phyloP scores from a whole-genome alignment of 35 echinoderm and acorn worm genomes.

The Ophioderma brevispina region DNA sequence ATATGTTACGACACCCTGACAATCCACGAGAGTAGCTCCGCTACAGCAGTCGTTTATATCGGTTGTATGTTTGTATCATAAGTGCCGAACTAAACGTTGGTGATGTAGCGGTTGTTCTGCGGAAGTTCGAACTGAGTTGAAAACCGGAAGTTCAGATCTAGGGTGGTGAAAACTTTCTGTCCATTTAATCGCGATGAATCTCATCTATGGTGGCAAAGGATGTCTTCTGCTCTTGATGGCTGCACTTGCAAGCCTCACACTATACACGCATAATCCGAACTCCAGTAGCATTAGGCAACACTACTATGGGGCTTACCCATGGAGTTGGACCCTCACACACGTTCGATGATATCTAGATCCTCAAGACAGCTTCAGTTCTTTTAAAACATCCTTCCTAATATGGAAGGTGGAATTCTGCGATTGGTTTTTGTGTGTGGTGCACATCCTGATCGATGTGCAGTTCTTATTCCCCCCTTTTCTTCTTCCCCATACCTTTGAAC shows the following conservation, averaged over 20 bases:
- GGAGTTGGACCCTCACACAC: constrained; percentile 54
- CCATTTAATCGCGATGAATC: constrained; percentile 49
- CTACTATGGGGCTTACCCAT: constrained; percentile 81
- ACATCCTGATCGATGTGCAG: constrained; percentile 54
- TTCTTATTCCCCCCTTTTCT: constrained; percentile 16
- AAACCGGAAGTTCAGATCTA: constrained; percentile 65
- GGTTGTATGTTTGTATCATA: no score
- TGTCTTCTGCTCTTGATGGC: constrained; percentile 49
- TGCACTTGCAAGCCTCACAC: constrained; percentile 54
- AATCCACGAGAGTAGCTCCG: constrained; percentile 56
- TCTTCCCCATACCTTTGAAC: constrained; percentile 44
- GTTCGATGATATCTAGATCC: constrained; percentile 53
- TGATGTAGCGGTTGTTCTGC: constrained; percentile 33
- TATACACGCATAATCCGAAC: constrained; percentile 40
- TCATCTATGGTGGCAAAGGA: constrained; percentile 64
- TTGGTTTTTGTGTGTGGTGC: constrained; percentile 51
- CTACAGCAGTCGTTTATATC: no score
- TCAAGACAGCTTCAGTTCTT: constrained; percentile 42
- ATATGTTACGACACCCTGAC: constrained; percentile 47
- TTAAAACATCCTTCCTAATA: constrained; percentile 51
- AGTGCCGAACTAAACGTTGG: constrained; percentile 63
- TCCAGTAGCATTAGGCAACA: constrained; percentile 54
- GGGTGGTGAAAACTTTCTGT: constrained; percentile 41
- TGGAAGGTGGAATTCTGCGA: constrained; percentile 71
- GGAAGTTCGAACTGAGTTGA: constrained; percentile 66